These are phyloP conservation scores for Phoeniculus purpureus DNA, from an alignment of 2,797 vertebrate species.

Conservation along the genomic window DNA sequence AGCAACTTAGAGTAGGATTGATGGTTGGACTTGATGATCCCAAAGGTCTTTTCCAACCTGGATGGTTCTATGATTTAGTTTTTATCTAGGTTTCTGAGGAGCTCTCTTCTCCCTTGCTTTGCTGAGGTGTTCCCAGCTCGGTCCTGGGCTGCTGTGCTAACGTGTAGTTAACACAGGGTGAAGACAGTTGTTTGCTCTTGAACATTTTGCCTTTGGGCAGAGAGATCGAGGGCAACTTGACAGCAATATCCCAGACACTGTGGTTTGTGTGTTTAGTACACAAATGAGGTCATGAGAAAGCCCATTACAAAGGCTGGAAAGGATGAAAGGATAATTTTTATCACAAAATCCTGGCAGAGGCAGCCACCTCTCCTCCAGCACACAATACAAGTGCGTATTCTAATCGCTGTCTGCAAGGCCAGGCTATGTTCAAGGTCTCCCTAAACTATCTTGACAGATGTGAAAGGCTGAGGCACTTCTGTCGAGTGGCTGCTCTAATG, in stretches of 20 bases:
- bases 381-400: not conserved
- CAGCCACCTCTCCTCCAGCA: not conserved
- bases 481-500: not conserved
- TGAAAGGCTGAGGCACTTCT: not conserved
- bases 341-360: not conserved
- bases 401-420: not conserved
- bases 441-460: slow-evolving; percentile 20
- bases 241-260: not conserved
- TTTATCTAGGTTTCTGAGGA: not conserved
- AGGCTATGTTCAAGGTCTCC: not conserved
- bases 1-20: no score
- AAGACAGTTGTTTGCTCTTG: not conserved
- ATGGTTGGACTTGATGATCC: no score
- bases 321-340: slow-evolving; percentile 4
- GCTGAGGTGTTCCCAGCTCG: not conserved
- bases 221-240: not conserved
- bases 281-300: slow-evolving; percentile 14
- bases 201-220: not conserved
- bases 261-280: not conserved
- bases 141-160: not conserved
- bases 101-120: not conserved
- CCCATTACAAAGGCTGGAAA: not conserved
- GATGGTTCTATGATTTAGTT: no score
- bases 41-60: no score
- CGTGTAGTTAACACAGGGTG: not conserved